These are phyloP conservation scores for Takifugu flavidus DNA, from an alignment of 2,113 vertebrate species.

Conservation along the genomic window DNA sequence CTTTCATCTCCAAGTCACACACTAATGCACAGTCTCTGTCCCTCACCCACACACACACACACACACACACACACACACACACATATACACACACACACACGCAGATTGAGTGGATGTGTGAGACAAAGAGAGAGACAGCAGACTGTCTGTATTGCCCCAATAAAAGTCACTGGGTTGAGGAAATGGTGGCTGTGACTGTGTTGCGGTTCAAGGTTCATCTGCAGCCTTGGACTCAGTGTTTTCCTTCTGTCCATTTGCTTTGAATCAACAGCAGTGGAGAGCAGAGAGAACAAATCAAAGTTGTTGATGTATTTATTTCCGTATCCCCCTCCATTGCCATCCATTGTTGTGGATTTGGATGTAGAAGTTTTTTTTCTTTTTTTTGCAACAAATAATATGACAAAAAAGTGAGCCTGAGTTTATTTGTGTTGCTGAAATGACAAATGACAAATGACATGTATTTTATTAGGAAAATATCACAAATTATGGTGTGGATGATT, in stretches of 20 bases:
- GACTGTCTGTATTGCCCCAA: conserved; percentile 65
- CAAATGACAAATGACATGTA: too few relatives aligned
- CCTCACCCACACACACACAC: conserved; percentile 2
- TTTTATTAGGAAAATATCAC: too few relatives aligned
- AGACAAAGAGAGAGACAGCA: conserved; percentile 47
- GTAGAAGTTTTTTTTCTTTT: too few relatives aligned
- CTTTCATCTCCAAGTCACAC: conserved; percentile 51
- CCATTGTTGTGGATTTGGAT: neutral
- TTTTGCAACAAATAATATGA: too few relatives aligned
- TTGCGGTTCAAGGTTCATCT: conserved; percentile 70
- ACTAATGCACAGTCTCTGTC: conserved; percentile 18
- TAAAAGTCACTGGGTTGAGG: conserved; percentile 55
- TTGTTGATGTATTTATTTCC: neutral
- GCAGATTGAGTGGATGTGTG: conserved; percentile 13
- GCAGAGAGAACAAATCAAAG: neutral
- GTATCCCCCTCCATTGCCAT: neutral
- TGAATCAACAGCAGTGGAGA: conserved; percentile 10
- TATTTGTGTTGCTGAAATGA: too few relatives aligned
- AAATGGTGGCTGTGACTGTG: conserved; percentile 37
- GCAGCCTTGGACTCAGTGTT: conserved; percentile 70
- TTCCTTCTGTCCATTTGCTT: conserved; percentile 50
- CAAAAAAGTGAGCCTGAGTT: too few relatives aligned
- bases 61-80: conserved; percentile 15
- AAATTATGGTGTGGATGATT: too few relatives aligned
- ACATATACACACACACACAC: conserved; percentile 6